Evolutionary conservation across 1,140 invertebrate species (phyloP).

Genomic region (Drosophila sturtevanti): DNA sequence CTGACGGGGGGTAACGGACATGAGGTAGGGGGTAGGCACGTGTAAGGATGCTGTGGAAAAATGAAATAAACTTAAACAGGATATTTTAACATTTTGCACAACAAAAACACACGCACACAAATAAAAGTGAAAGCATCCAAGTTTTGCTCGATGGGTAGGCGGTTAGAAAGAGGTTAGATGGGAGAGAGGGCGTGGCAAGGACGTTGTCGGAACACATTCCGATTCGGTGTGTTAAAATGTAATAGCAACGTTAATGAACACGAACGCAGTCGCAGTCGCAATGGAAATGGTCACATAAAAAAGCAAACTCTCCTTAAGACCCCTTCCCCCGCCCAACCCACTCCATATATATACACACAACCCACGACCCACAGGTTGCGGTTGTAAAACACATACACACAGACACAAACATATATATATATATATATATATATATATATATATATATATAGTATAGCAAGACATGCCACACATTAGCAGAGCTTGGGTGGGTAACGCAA

Average conservation of each 20-base stretch:
- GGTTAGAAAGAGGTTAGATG: not conserved
- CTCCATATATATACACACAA: constrained; percentile 33
- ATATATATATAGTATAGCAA: constrained; percentile 19
- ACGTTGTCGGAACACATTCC: constrained; percentile 71
- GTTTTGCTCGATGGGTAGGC: constrained; percentile 15
- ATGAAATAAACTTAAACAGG: constrained; percentile 81
- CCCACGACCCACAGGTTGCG: constrained; percentile 50
- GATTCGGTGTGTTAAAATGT: constrained; percentile 81
- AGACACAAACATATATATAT: constrained; percentile 10
- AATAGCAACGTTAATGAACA: constrained; percentile 80
- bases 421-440: not conserved
- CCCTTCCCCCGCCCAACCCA: not conserved
- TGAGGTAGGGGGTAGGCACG: constrained; percentile 49
- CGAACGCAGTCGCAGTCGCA: constrained; percentile 68
- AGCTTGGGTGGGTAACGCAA: constrained; percentile 27
- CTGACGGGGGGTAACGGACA: not conserved
- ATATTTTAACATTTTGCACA: constrained; percentile 71
- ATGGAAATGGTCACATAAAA: constrained; percentile 78
- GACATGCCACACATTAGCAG: constrained; percentile 70
- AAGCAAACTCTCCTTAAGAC: constrained; percentile 39
- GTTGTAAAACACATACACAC: constrained; percentile 70
- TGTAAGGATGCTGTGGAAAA: constrained; percentile 77
- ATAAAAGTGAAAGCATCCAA: constrained; percentile 31
- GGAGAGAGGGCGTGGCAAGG: constrained; percentile 42
- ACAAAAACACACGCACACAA: constrained; percentile 27